Evolutionary conservation across 2,888 invertebrate genomes (phyloP).

Genomic region (Thymelicus acteon): DNA sequence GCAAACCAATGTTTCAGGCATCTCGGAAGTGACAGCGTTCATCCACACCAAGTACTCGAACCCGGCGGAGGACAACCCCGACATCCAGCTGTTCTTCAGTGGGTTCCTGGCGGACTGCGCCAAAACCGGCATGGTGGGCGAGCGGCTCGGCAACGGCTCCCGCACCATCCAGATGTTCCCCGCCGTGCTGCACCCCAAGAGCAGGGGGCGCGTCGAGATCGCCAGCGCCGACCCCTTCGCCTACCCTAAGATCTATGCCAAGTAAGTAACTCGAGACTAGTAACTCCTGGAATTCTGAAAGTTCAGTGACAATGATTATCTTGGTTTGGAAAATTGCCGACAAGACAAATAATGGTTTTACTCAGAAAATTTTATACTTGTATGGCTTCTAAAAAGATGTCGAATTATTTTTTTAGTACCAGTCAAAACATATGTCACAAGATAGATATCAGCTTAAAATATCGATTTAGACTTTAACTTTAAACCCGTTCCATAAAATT

Average conservation of each 20-base stretch:
- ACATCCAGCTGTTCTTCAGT: conserved; percentile 94
- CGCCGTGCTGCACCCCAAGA: conserved; percentile 93
- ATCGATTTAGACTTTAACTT: no score
- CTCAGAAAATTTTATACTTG: no score
- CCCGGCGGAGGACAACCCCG: conserved; percentile 90
- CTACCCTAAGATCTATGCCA: conserved; percentile 93
- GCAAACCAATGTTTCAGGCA: conserved; percentile 71
- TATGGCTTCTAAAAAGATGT: no score
- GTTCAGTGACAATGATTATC: no score
- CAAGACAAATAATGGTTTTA: no score
- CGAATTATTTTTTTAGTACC: no score
- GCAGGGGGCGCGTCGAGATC: conserved; percentile 91
- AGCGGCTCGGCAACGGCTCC: conserved; percentile 88
- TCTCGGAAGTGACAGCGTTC: conserved; percentile 94
- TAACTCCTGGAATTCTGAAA: no score
- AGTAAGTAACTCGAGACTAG: conserved; percentile 76
- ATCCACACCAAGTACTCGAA: conserved; percentile 92
- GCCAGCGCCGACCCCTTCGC: conserved; percentile 91
- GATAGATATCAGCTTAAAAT: no score
- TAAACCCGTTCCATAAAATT: no score
- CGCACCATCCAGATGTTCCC: conserved; percentile 90
- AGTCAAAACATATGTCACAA: no score
- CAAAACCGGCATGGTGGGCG: conserved; percentile 94
- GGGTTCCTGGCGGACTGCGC: conserved; percentile 94
- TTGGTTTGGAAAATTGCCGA: no score